Percentiles rank a stretch among this genome's conserved stretches.
Conservation (phyloP, 2,113 vertebrate species). For the Zosterops hypoxanthus region DNA sequence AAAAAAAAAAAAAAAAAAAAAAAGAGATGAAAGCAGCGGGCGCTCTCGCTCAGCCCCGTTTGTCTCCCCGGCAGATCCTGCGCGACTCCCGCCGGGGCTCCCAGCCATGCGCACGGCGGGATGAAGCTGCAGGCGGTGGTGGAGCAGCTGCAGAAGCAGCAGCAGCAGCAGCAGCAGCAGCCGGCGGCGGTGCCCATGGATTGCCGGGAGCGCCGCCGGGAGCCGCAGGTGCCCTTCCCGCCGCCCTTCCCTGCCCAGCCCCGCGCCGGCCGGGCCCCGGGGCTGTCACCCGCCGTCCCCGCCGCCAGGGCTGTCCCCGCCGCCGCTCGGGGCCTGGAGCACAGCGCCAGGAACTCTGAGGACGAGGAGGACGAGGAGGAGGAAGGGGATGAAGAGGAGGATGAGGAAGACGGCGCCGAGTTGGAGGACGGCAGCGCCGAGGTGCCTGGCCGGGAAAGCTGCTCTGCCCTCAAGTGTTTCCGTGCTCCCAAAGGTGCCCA, state of each 20-base stretch:
- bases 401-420: slow-evolving; percentile 53
- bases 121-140: slow-evolving; percentile 89
- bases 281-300: fast-evolving
- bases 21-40: slow-evolving; percentile 16
- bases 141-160: slow-evolving; percentile 91
- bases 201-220: slow-evolving; percentile 81
- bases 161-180: slow-evolving; percentile 83
- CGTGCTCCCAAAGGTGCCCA: slow-evolving; percentile 77
- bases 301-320: slow-evolving; percentile 66
- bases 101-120: slow-evolving; percentile 78
- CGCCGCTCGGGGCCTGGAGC: slow-evolving; percentile 43
- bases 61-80: slow-evolving; percentile 73
- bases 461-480: slow-evolving; percentile 80
- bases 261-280: slow-evolving; percentile 68
- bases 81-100: neutral
- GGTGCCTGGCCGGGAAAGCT: slow-evolving; percentile 60
- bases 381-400: slow-evolving; percentile 60
- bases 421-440: slow-evolving; percentile 61
- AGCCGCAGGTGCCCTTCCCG: slow-evolving; percentile 82
- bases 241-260: neutral
- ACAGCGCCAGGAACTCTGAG: slow-evolving; percentile 80
- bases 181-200: slow-evolving; percentile 79
- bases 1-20: neutral
- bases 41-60: neutral
- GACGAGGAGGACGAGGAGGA: slow-evolving; percentile 81